Percentiles rank a stretch among this genome's conserved stretches.
phyloP scores from a whole-genome alignment of 2,113 vertebrate genomes.

The Mobula hypostoma region DNA sequence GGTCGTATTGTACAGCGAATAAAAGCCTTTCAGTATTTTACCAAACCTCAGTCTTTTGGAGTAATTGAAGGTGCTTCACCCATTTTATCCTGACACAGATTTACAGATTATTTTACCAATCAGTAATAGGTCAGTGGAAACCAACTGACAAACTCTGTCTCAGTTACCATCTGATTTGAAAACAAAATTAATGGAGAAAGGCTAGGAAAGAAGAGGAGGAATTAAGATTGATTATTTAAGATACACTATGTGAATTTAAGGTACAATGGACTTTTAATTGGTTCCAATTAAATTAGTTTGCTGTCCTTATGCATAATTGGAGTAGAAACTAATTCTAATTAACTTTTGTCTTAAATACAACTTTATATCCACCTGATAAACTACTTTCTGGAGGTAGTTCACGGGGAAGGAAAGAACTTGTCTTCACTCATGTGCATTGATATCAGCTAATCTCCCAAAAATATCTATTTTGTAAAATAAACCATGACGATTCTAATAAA shows the following conservation, averaged over 20 bases:
- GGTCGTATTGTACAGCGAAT: too few relatives aligned
- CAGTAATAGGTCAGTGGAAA: not conserved
- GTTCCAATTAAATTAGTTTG: not conserved
- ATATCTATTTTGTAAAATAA: not conserved
- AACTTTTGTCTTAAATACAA: not conserved
- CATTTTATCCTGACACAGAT: slow-evolving; percentile 15
- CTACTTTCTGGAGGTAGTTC: not conserved
- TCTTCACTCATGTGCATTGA: not conserved
- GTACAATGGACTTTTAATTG: not conserved
- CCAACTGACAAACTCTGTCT: not conserved
- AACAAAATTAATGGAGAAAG: not conserved
- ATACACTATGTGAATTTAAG: not conserved
- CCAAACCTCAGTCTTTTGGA: too few relatives aligned
- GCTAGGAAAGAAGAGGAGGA: not conserved
- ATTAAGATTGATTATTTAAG: not conserved
- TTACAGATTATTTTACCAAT: slow-evolving; percentile 24
- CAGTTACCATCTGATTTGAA: not conserved
- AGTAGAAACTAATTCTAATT: not conserved
- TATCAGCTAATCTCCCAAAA: not conserved
- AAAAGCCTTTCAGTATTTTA: too few relatives aligned
- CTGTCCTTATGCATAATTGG: not conserved
- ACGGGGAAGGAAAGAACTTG: not conserved
- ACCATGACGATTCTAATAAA: not conserved
- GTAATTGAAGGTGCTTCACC: too few relatives aligned
- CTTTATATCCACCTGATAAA: not conserved